Base-by-base conservation (phyloP, 1,140 invertebrate species). In the Amphibalanus amphitrite region DNA sequence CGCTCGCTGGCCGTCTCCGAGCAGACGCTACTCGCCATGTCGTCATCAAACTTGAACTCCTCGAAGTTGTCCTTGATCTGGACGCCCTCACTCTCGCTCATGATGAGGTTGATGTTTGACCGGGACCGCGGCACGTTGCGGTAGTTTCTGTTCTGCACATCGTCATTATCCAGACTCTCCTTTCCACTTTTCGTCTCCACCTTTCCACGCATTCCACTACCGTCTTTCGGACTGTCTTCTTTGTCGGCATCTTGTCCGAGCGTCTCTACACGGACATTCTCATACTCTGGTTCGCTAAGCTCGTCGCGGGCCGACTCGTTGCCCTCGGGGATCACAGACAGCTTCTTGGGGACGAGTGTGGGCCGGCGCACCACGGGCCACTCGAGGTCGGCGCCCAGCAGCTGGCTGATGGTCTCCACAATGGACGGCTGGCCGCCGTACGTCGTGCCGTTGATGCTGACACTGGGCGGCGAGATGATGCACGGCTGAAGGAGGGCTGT, bases 61-160 rank as follows among this genome's bases (percentile, higher is more conserved):
- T 67, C 65, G 23, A 67, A 67, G 28, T 67, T 67, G 23, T 67
- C 65, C 26, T 28, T 67, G 28, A 67, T 59, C 47, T 59, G 47
- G 1, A 59, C 47, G 20, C 47, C 47, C 47, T 59, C 47, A 23
- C 47, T 59, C 47, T 59, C 47, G 47, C 47, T 59, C 47, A 59
- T 59, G 17, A 59, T 59, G 13, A 59, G 20, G 20, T 59, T 59
- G 47, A 59, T 59, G 47, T 59, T 59, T 8, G 47, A 59, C 13
- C 47, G 6, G 13, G 47, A 59, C 1, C 47, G 47, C 47, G 47
- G 47, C 47, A 59, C 47, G 47, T 59, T 59, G 10, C 47, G 47
- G 1, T 59, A 23, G 47, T 59, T 59, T 1, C 23, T 59, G 17
- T 20, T 59, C 47, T 6, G 17, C 1, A 59, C 47, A 13, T 13